Percentiles rank a stretch among this genome's conserved stretches.
These are phyloP conservation scores for Meloidogyne exigua DNA, from an alignment of 1,140 invertebrate genomes.

Conservation along the genomic window DNA sequence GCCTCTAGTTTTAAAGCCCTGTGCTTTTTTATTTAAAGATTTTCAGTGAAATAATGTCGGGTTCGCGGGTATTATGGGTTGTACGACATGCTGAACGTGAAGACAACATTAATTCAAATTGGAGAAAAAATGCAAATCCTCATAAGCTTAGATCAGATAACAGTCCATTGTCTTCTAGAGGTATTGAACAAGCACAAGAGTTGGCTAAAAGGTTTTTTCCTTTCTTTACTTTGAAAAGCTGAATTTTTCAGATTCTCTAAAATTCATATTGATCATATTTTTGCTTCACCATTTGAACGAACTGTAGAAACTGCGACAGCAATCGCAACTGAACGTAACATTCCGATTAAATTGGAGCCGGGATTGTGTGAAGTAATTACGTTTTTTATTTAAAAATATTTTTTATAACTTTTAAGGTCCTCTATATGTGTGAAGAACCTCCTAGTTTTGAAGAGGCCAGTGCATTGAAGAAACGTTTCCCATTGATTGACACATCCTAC, in stretches of 20 bases:
- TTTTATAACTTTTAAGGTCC: constrained; percentile 38
- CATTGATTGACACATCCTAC: constrained; percentile 48
- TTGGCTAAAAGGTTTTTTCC: constrained; percentile 42
- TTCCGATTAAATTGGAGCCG: constrained; percentile 55
- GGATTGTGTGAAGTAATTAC: constrained; percentile 46
- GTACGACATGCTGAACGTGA: constrained; percentile 44
- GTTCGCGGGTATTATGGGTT: constrained; percentile 23
- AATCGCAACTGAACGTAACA: constrained; percentile 41
- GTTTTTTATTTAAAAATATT: constrained; percentile 11
- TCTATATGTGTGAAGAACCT: constrained; percentile 59
- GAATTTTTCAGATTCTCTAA: constrained; percentile 37
- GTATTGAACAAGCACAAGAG: constrained; percentile 51
- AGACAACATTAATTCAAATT: constrained; percentile 45
- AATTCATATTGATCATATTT: constrained; percentile 49
- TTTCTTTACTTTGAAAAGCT: not conserved
- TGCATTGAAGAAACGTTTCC: constrained; percentile 47
- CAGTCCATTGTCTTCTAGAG: constrained; percentile 49
- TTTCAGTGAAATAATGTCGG: not conserved
- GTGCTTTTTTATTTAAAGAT: not conserved
- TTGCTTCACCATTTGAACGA: constrained; percentile 59
- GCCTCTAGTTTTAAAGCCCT: not conserved
- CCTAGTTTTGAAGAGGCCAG: constrained; percentile 44
- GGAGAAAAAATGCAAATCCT: constrained; percentile 37
- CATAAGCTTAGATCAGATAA: constrained; percentile 47
- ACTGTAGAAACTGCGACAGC: constrained; percentile 55